A percentile compares a stretch with the other conserved stretches of the same genome.
Conservation (phyloP, 92 coral and sea anemone species). For the Isaurus tuberculatus region DNA sequence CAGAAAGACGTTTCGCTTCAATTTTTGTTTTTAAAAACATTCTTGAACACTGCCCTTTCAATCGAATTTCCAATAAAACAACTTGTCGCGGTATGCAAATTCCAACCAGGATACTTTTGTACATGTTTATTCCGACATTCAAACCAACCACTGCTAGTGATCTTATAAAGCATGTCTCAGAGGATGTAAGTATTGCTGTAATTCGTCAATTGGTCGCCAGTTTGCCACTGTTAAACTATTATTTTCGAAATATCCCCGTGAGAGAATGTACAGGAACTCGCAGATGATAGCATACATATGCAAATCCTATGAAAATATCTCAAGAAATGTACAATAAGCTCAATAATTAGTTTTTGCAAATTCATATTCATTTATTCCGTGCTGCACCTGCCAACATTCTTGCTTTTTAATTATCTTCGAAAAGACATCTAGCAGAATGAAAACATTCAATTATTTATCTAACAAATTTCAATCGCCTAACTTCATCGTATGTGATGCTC, state of each 20-base stretch:
- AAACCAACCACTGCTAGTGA: not conserved
- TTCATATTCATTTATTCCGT: constrained; percentile 74
- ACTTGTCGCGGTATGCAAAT: constrained; percentile 28
- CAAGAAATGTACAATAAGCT: constrained; percentile 82
- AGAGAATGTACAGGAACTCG: constrained; percentile 42
- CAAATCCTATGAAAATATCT: constrained; percentile 76
- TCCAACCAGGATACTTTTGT: not conserved
- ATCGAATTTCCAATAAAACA: constrained; percentile 6
- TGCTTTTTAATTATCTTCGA: constrained; percentile 53
- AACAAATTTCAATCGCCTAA: constrained; percentile 63
- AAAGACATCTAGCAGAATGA: constrained; percentile 44
- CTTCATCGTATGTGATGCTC: constrained; percentile 67
- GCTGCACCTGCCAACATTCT: constrained; percentile 72
- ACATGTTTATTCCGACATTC: constrained; percentile 3
- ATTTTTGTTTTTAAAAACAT: constrained; percentile 8
- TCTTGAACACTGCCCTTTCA: constrained; percentile 23
- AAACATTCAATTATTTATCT: constrained; percentile 81
- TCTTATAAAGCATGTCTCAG: constrained; percentile 5
- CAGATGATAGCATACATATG: constrained; percentile 84
- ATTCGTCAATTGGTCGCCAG: constrained; percentile 36
- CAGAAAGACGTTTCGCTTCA: not conserved
- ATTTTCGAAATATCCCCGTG: constrained; percentile 43
- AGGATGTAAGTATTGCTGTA: constrained; percentile 26
- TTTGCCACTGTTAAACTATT: constrained; percentile 34
- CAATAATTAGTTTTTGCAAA: constrained; percentile 71